Conservation (phyloP, 1,140 invertebrate species). For the Reticulitermes speratus region DNA sequence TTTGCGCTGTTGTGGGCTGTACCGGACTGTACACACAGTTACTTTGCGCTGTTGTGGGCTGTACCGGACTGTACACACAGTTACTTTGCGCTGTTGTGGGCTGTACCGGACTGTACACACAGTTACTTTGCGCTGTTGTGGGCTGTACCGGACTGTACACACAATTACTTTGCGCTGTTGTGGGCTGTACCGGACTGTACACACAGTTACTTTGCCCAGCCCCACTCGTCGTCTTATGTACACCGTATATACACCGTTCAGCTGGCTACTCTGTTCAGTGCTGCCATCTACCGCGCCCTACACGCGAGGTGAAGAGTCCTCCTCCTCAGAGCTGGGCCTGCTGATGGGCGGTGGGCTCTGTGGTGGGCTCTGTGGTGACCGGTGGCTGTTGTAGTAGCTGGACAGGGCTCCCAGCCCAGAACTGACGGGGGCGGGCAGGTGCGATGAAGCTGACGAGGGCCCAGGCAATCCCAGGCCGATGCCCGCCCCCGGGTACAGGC, state of each 20-base stretch:
- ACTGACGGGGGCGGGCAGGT: constrained; percentile 49
- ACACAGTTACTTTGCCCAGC: not conserved
- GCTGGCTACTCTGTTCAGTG: not conserved
- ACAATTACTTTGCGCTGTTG: no score
- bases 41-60: not conserved
- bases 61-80: no score
- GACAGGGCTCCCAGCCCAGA: constrained; percentile 54
- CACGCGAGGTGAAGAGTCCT: constrained; percentile 19
- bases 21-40: no score
- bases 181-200: no score
- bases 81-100: not conserved
- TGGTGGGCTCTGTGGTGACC: constrained; percentile 44
- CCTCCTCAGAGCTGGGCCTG: constrained; percentile 43
- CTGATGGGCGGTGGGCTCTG: constrained; percentile 41
- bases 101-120: no score
- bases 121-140: not conserved
- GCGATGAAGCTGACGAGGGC: constrained; percentile 29
- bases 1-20: not conserved
- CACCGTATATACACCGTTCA: not conserved
- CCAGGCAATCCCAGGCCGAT: constrained; percentile 59
- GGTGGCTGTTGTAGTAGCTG: constrained; percentile 57
- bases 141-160: no score
- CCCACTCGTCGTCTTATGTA: not conserved
- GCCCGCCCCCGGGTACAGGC: constrained; percentile 65
- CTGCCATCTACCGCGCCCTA: not conserved